These are phyloP conservation scores for Anoura caudifer DNA, from an alignment of 2,113 vertebrate species.

Conservation along the genomic window DNA sequence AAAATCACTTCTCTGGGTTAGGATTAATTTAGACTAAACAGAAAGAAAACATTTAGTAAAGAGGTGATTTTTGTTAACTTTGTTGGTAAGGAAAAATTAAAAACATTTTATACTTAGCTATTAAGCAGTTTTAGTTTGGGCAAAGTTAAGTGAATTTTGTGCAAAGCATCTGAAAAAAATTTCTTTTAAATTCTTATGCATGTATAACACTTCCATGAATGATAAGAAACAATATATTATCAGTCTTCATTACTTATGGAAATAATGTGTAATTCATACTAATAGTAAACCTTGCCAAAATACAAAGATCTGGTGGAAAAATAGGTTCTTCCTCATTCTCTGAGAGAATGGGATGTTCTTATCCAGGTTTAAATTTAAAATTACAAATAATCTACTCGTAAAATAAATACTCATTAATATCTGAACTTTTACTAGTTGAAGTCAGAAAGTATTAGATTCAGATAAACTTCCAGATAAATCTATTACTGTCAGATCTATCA, in stretches of 20 bases:
- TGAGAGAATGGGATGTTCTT: not conserved
- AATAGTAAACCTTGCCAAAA: not conserved
- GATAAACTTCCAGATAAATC: not conserved
- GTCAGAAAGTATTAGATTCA: not conserved
- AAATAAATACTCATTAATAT: not conserved
- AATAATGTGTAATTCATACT: not conserved
- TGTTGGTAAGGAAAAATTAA: not conserved
- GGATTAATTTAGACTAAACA: conserved; percentile 21
- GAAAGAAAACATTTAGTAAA: conserved; percentile 15
- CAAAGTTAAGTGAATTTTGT: conserved; percentile 37
- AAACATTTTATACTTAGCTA: not conserved
- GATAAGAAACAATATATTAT: not conserved
- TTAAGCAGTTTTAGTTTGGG: conserved; percentile 18
- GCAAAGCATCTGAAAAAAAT: not conserved
- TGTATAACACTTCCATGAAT: not conserved
- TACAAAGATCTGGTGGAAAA: conserved; percentile 12
- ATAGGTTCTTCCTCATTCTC: not conserved
- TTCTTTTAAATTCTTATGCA: not conserved
- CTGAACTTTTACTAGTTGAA: not conserved
- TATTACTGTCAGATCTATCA: not conserved
- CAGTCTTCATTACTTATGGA: not conserved
- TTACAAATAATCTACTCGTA: not conserved
- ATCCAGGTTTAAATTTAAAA: conserved; percentile 2
- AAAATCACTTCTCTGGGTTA: not conserved
- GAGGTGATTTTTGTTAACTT: not conserved